A percentile compares a stretch with the other conserved stretches of the same genome.
phyloP scores from a whole-genome alignment of 2,888 invertebrate genomes.

The Tolmerus cingulatus region DNA sequence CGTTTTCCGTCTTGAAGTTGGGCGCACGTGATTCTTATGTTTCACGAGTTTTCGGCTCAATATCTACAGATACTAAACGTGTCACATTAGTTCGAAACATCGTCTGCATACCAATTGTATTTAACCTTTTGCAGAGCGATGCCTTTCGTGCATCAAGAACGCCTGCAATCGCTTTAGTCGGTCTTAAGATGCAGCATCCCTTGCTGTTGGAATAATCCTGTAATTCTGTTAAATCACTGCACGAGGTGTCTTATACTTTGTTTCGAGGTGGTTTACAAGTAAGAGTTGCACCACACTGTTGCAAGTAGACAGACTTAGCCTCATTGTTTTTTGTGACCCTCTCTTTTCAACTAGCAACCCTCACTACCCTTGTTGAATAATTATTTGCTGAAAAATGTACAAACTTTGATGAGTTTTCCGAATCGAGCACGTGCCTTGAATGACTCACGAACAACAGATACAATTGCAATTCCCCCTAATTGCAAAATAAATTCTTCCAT shows the following conservation, averaged over 20 bases:
- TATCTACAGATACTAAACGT: background rate
- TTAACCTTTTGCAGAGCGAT: background rate
- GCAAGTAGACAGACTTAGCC: background rate
- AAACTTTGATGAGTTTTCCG: constrained; percentile 17
- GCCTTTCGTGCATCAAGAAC: background rate
- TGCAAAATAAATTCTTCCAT: constrained; percentile 12
- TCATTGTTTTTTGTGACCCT: background rate
- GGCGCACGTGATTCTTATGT: background rate
- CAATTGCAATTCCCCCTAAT: constrained; percentile 4
- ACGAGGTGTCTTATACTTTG: background rate
- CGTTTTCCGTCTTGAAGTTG: background rate
- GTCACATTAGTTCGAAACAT: background rate
- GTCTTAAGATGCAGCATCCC: background rate
- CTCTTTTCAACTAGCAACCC: background rate
- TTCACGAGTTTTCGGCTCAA: background rate
- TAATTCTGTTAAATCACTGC: background rate
- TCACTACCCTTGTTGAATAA: background rate
- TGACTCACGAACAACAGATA: constrained; percentile 8
- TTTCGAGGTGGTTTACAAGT: background rate
- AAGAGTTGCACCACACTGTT: background rate
- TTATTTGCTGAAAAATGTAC: constrained; percentile 6
- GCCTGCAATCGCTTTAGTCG: background rate
- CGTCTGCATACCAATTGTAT: background rate
- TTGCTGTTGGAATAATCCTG: background rate
- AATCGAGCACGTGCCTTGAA: constrained; percentile 13